Base-by-base conservation (phyloP, 23 tunicate genomes). In the Aplidium turbinatum region DNA sequence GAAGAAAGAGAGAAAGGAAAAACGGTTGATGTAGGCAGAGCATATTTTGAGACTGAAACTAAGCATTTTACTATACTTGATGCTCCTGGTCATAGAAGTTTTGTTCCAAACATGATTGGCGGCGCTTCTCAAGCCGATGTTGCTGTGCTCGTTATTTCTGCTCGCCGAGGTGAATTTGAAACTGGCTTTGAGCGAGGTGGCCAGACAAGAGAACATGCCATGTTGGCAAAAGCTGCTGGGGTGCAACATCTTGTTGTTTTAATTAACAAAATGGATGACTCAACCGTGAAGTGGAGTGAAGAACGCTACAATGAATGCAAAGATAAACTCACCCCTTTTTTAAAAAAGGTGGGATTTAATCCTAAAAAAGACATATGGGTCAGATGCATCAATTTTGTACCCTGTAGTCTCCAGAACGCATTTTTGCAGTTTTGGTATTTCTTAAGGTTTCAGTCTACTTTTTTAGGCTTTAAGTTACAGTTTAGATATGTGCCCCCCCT, bases 181-280 rank as follows among this genome's bases (percentile, higher is more conserved):
- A 85, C 97, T 35, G 97, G 97, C 23, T 91, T 91, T 57, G 97
- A 91, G 48, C 67, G 85, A 45, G 91, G 92, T 22, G 92, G 92
- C 3, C 92, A 95, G 68, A 95, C 99, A 1, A 48, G 99, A 40
- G 99, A 95, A 45, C 99, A 95, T 61, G 99, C 96, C 7, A 85
- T 95, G 92, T 66, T 95, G 19, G 99, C 90, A 0, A 95, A 89
- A 79, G 81, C 93, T 0, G 92, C 95, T 31, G 99, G 99, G n/a
- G 95, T 95, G 1, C 88, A 88, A 56, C 91, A 81, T 50, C 76
- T 95, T 0, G 72, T 95, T 35, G 93, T 95, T 0, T 68, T 90
- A n/a, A 92, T 95, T 31, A 95, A 95, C 46, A 95, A 95, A 95
- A 95, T 95, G 99, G 99, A 95, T 58, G 99, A 95, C 61, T 60